Evolutionary conservation across 2,797 vertebrate species (phyloP).

Genomic region (Gallinago solitaria): DNA sequence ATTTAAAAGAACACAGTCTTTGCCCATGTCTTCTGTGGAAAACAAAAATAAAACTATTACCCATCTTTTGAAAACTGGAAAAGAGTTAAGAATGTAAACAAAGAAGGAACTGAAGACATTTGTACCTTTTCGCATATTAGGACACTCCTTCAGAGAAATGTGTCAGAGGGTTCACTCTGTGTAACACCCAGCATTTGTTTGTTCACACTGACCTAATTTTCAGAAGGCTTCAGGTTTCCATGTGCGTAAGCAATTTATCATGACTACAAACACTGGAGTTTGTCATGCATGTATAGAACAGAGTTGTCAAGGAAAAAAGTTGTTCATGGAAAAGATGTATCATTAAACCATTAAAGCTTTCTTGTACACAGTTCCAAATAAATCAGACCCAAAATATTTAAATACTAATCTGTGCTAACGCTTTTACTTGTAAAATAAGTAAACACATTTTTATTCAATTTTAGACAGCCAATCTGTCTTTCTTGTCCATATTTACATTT

Average conservation of each 20-base stretch:
- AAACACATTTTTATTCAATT: neutral
- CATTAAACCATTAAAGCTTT: slow-evolving; percentile 14
- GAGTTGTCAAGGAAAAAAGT: neutral
- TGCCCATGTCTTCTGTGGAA: neutral
- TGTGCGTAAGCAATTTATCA: slow-evolving; percentile 17
- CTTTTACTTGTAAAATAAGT: neutral
- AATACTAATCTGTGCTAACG: slow-evolving; percentile 13
- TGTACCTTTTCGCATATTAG: neutral
- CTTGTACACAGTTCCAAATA: neutral
- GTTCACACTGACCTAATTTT: slow-evolving; percentile 39
- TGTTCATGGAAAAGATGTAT: neutral
- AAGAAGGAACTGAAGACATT: neutral
- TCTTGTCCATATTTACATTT: neutral
- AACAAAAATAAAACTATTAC: neutral
- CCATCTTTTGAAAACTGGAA: neutral
- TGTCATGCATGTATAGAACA: neutral
- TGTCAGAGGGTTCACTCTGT: neutral
- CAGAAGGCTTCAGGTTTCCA: slow-evolving; percentile 5
- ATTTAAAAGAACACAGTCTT: neutral
- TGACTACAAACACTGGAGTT: neutral
- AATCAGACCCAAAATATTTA: neutral
- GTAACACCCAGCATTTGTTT: neutral
- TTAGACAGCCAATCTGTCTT: neutral
- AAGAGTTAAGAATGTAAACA: neutral
- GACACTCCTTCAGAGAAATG: neutral